phyloP scores from a whole-genome alignment of 1,140 invertebrate genomes.

The Mizuhopecten yessoensis region DNA sequence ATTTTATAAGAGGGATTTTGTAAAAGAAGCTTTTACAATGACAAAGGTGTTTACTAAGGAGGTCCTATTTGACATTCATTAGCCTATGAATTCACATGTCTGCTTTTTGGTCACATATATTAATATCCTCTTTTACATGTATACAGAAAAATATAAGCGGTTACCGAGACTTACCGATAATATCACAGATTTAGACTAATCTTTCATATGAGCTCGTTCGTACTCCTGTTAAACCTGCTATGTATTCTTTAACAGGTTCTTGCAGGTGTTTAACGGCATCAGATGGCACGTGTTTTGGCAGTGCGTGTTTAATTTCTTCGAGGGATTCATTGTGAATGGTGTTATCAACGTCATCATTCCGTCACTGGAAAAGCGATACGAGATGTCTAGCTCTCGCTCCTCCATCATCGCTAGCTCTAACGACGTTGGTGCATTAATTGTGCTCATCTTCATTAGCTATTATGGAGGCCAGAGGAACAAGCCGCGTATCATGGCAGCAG shows the following conservation, averaged over 20 bases:
- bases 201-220: too few species aligned
- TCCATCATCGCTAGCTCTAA: conserved; percentile 91
- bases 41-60: too few species aligned
- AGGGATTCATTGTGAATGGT: conserved; percentile 93
- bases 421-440: conserved; percentile 91
- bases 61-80: too few species aligned
- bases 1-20: too few species aligned
- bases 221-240: too few species aligned
- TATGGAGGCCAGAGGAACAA: conserved; percentile 91
- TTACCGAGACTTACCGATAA: too few species aligned
- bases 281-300: conserved; percentile 70
- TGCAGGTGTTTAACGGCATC: conserved; percentile 68
- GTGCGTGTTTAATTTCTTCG: conserved; percentile 68
- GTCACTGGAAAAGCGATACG: conserved; percentile 92
- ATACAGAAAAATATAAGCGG: too few species aligned
- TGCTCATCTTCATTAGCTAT: conserved; percentile 92
- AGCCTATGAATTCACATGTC: too few species aligned
- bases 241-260: conserved; percentile 62
- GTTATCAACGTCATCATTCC: conserved; percentile 93
- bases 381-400: conserved; percentile 88
- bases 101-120: too few species aligned
- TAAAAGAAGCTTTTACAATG: too few species aligned
- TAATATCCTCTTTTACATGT: too few species aligned
- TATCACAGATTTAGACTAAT: too few species aligned
- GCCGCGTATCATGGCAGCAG: conserved; percentile 87